These are phyloP conservation scores for Thunnus maccoyii DNA, from an alignment of 2,113 vertebrate genomes.

Conservation along the genomic window DNA sequence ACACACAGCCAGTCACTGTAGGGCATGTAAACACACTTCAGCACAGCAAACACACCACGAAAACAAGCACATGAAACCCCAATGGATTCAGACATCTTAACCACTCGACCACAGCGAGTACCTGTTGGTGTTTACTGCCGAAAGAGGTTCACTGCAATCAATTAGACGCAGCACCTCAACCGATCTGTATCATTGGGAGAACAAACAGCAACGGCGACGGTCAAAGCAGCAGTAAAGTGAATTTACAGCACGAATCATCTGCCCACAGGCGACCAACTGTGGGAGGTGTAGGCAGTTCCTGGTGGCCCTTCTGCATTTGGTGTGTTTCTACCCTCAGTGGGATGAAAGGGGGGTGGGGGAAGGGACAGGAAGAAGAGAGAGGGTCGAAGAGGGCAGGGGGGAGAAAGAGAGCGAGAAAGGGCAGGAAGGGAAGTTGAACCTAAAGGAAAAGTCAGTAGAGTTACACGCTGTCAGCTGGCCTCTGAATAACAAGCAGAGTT, in stretches of 20 bases:
- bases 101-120: slow-evolving; percentile 90
- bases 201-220: slow-evolving; percentile 50
- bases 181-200: slow-evolving; percentile 36
- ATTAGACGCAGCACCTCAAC: slow-evolving; percentile 19
- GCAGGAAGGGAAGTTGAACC: slow-evolving; percentile 60
- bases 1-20: slow-evolving; percentile 52
- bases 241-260: slow-evolving; percentile 64
- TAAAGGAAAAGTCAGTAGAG: slow-evolving; percentile 60
- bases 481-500: slow-evolving; percentile 19
- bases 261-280: slow-evolving; percentile 56
- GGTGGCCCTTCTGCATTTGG: slow-evolving; percentile 78
- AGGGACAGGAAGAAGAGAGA: slow-evolving; percentile 77
- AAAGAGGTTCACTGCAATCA: slow-evolving; percentile 41
- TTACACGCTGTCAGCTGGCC: slow-evolving; percentile 28
- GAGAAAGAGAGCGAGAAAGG: slow-evolving; percentile 60
- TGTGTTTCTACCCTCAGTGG: slow-evolving; percentile 70
- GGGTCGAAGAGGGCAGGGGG: slow-evolving; percentile 75
- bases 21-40: slow-evolving; percentile 59
- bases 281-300: slow-evolving; percentile 67
- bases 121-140: slow-evolving; percentile 46
- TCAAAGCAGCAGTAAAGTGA: slow-evolving; percentile 50
- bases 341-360: slow-evolving; percentile 76
- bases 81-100: slow-evolving; percentile 90
- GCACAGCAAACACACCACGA: slow-evolving; percentile 54
- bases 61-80: slow-evolving; percentile 80